phyloP scores from a whole-genome alignment of 2,797 vertebrate species.

The Hippoglossus hippoglossus region DNA sequence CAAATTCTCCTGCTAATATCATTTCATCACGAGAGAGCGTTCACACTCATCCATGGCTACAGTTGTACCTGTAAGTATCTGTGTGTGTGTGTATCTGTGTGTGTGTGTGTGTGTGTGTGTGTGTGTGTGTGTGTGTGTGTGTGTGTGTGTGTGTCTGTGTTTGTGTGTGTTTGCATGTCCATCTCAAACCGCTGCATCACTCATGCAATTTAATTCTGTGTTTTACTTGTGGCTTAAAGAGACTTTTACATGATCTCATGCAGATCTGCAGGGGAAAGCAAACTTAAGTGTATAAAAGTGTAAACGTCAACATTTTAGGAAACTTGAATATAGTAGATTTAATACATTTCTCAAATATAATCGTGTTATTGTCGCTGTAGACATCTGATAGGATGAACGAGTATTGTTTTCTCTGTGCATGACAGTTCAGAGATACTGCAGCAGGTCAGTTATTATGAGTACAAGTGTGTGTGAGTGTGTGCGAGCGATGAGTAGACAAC shows the following conservation, averaged over 20 bases:
- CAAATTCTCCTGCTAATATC: background rate
- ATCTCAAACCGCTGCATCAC: too few relatives aligned
- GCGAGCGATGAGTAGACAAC: conserved; percentile 13
- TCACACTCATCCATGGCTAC: conserved; percentile 72
- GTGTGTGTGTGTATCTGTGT: conserved; percentile 3
- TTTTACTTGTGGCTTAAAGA: too few relatives aligned
- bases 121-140: conserved; percentile 2
- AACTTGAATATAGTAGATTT: background rate
- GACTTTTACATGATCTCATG: background rate
- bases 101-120: background rate
- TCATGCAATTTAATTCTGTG: too few relatives aligned
- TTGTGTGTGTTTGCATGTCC: background rate
- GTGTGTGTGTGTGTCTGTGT: background rate
- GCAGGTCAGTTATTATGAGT: conserved; percentile 10
- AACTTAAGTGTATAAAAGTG: background rate
- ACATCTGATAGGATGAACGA: background rate
- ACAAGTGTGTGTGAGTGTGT: conserved; percentile 11
- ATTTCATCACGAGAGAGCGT: conserved; percentile 14
- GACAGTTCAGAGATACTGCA: background rate
- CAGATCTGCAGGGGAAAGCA: background rate
- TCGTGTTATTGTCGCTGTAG: background rate
- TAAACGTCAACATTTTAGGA: too few relatives aligned
- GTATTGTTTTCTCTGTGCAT: background rate
- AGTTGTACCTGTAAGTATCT: conserved; percentile 81
- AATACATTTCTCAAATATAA: background rate